Conservation (phyloP, 37 sponge, comb jelly and placozoan species). For the Axinella damicornis region DNA sequence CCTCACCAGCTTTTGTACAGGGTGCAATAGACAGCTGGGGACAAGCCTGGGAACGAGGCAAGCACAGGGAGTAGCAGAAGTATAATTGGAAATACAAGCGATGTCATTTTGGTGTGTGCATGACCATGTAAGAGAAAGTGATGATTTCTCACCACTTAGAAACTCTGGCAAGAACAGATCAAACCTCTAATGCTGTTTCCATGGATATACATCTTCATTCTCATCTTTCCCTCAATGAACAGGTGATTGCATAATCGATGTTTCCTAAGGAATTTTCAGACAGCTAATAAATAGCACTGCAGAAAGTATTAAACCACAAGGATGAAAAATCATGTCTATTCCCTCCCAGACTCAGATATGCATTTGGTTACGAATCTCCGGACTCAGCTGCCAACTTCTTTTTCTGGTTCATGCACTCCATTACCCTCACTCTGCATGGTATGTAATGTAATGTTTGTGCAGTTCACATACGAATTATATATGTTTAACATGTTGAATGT, state of each 20-base stretch:
- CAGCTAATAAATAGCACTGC: not conserved
- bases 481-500: not conserved
- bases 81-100: no score
- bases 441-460: not conserved
- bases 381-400: slow-evolving; percentile 17
- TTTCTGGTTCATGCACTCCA: slow-evolving; percentile 41
- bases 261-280: not conserved
- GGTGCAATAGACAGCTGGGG: no score
- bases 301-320: no score
- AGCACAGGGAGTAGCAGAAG: no score
- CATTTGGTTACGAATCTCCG: slow-evolving; percentile 5
- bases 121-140: not conserved
- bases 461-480: not conserved
- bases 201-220: slow-evolving; percentile 28
- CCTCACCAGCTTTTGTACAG: no score
- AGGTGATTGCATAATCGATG: no score
- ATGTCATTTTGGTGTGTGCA: not conserved
- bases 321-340: not conserved
- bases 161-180: slow-evolving; percentile 18
- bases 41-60: no score
- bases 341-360: slow-evolving; percentile 6
- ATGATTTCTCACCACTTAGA: not conserved
- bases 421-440: slow-evolving; percentile 39
- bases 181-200: slow-evolving; percentile 30
- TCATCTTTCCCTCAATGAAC: slow-evolving; percentile 36